These are phyloP conservation scores for Lasius fuliginosus DNA, from an alignment of 2,888 invertebrate species.

Conservation along the genomic window DNA sequence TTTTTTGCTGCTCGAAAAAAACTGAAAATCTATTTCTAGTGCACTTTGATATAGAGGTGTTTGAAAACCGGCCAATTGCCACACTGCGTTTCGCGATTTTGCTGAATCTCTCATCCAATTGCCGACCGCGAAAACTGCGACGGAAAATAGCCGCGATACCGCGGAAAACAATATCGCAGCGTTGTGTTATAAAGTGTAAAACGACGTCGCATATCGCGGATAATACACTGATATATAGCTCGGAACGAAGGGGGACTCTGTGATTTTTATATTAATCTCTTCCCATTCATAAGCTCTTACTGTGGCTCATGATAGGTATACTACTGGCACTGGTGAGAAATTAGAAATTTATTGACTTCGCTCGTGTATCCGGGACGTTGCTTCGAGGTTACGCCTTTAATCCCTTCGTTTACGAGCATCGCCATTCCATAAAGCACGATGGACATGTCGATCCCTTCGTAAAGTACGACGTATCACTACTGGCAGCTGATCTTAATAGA, in stretches of 20 bases:
- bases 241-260: conserved; percentile 25
- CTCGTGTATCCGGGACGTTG: conserved; percentile 47
- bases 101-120: conserved; percentile 15
- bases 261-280: conserved; percentile 72
- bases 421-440: conserved; percentile 59
- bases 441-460: conserved; percentile 39
- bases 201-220: conserved; percentile 50
- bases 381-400: conserved; percentile 62
- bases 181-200: conserved; percentile 53
- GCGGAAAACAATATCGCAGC: conserved; percentile 38
- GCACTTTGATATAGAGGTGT: conserved; percentile 16
- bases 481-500: conserved; percentile 30
- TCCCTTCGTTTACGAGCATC: conserved; percentile 64
- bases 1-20: conserved; percentile 13
- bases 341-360: conserved; percentile 74
- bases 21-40: background rate
- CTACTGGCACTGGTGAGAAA: conserved; percentile 64
- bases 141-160: conserved; percentile 39
- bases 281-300: conserved; percentile 57
- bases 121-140: conserved; percentile 25
- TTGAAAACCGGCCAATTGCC: conserved; percentile 22
- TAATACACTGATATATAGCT: conserved; percentile 66
- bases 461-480: conserved; percentile 43
- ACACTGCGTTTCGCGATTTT: conserved; percentile 23
- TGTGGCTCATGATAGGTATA: conserved; percentile 45